These are phyloP conservation scores for Nothobranchius furzeri DNA, from an alignment of 2,113 vertebrate genomes.

Conservation along the genomic window DNA sequence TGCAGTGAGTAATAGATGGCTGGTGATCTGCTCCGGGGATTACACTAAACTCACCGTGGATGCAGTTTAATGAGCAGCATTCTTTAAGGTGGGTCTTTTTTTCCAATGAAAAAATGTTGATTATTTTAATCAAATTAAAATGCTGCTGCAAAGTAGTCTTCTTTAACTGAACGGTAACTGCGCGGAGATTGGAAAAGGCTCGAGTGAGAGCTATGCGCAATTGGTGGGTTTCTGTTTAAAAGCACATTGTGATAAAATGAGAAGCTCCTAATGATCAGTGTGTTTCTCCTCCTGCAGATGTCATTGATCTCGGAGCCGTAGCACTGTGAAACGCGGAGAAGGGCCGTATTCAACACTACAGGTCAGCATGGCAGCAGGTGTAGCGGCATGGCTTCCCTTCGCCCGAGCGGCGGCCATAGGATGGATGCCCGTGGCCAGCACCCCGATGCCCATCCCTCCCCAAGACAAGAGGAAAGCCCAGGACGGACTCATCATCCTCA, in stretches of 20 bases:
- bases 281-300: constrained; percentile 61
- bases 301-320: constrained; percentile 62
- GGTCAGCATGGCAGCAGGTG: constrained; percentile 93
- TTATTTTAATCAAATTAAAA: constrained; percentile 34
- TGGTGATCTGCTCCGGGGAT: constrained; percentile 53
- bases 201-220: constrained; percentile 48
- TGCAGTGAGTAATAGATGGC: constrained; percentile 66
- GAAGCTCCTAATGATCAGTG: constrained; percentile 31
- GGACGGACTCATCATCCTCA: constrained; percentile 94
- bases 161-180: constrained; percentile 41
- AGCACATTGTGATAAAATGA: too few relatives aligned
- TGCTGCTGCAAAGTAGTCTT: constrained; percentile 72
- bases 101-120: neutral
- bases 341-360: constrained; percentile 56
- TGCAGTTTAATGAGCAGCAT: constrained; percentile 60
- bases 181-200: constrained; percentile 16
- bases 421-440: constrained; percentile 98
- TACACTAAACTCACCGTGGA: constrained; percentile 47
- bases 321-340: constrained; percentile 67
- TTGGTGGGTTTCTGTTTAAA: constrained; percentile 12
- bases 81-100: constrained; percentile 63
- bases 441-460: constrained; percentile 93
- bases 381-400: constrained; percentile 98
- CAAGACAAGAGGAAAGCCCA: constrained; percentile 89
- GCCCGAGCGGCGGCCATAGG: constrained; percentile 97